Base-by-base conservation (phyloP, 1,140 invertebrate species). In the Aphis gossypii region DNA sequence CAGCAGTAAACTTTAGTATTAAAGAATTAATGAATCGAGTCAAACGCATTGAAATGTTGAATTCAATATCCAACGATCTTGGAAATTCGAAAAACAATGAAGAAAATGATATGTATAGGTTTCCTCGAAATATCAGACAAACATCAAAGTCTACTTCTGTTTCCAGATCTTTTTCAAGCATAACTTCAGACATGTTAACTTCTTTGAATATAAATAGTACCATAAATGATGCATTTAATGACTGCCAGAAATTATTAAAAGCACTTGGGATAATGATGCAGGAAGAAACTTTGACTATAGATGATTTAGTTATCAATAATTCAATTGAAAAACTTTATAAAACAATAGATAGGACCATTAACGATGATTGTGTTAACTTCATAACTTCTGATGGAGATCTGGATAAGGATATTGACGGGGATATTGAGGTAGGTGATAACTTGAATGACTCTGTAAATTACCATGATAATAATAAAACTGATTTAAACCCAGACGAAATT, bases 1-100 rank as follows among this genome's bases (percentile, higher is more conserved):
- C 60, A 76, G 60, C 30, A n/a, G 60, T 76, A n/a, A 76, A 76
- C 60, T 76, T 76, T 76, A 76, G 60, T n/a, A 76, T 76, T 76
- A 76, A 76, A 76, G 60, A 76, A 76, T n/a, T 76, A 76, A 76
- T 76, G 60, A 76, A 76, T n/a, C 25, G 30, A 4, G n/a, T 76
- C n/a, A 76, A 76, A 76, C 60, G 60, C 30, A n/a, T 76, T 76
- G 30, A 76, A 76, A 76, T 76, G 30, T 76, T 76, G n/a, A 76
- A 76, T 76, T 76, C 60, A 76, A 76, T 76, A 76, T n/a, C 8
- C 30, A 76, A 76, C 7, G 30, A 76, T 76, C 60, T 76, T 76
- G 30, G 60, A 76, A 76, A 76, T 76, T n/a, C 60, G 23, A n/a
- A 76, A 76, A n/a, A 76, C 60, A n/a, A 76, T 14, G 60, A 76